These are phyloP conservation scores for Hassar affinis DNA, from an alignment of 2,113 vertebrate species.

Conservation along the genomic window DNA sequence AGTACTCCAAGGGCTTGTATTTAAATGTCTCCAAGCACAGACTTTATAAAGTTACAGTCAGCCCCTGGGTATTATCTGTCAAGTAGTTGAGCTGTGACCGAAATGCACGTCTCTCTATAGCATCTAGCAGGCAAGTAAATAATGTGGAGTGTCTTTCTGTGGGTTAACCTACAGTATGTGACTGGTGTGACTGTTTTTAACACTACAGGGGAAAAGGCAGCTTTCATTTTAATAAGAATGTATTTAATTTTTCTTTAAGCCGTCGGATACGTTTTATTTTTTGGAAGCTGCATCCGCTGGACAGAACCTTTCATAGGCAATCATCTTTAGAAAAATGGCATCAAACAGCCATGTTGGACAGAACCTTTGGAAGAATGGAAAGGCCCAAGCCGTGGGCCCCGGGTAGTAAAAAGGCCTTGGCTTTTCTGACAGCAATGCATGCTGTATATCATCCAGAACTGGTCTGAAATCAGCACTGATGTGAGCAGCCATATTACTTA, in stretches of 20 bases:
- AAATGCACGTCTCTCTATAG: not conserved
- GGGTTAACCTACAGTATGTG: not conserved
- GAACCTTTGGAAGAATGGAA: constrained; percentile 51
- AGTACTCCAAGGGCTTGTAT: not conserved
- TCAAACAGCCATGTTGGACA: constrained; percentile 52
- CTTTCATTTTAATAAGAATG: not conserved
- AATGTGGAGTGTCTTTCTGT: not conserved
- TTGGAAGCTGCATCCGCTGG: constrained; percentile 5
- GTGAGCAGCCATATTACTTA: constrained; percentile 34
- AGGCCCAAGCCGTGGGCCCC: constrained; percentile 47
- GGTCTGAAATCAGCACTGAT: constrained; percentile 39
- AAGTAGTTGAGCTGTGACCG: not conserved
- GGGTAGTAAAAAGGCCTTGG: constrained; percentile 55
- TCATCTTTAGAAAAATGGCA: not conserved
- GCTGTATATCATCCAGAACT: constrained; percentile 51
- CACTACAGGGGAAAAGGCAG: not conserved
- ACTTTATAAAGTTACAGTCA: not conserved
- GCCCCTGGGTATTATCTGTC: not conserved
- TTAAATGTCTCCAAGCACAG: not conserved
- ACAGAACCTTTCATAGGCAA: not conserved
- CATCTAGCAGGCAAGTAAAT: not conserved
- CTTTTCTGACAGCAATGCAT: constrained; percentile 54
- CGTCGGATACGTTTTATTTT: not conserved
- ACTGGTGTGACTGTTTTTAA: not conserved
- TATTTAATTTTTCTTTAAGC: not conserved